phyloP scores from a whole-genome alignment of 2,888 invertebrate genomes.

The Trachelus stipa region DNA sequence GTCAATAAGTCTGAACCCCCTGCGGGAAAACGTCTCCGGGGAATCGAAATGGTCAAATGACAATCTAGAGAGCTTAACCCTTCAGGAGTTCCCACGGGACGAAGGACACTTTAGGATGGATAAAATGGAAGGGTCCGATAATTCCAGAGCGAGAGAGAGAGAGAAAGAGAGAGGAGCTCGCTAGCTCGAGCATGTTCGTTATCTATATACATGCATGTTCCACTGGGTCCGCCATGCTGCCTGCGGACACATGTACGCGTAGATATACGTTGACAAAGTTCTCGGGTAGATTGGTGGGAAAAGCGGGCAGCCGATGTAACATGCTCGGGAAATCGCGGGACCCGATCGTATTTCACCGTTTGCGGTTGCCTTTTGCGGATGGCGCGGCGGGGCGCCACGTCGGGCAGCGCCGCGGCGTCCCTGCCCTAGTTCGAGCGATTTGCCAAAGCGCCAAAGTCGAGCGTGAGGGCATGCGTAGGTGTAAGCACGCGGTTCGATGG shows the following conservation, averaged over 20 bases:
- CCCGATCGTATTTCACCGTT: too few relatives aligned
- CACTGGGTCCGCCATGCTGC: background rate
- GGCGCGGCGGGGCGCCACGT: too few relatives aligned
- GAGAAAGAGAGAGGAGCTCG: too few relatives aligned
- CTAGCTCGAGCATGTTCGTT: background rate
- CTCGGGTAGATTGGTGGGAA: too few relatives aligned
- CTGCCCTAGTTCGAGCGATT: too few relatives aligned
- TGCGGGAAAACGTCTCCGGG: background rate
- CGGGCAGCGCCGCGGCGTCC: too few relatives aligned
- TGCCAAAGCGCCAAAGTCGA: too few relatives aligned
- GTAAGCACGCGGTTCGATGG: constrained; percentile 27
- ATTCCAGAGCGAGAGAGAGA: background rate
- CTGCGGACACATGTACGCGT: background rate
- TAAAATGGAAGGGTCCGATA: background rate
- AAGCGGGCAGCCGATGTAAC: too few relatives aligned
- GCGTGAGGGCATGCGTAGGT: constrained; percentile 23
- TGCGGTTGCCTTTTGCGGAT: too few relatives aligned
- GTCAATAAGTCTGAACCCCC: constrained; percentile 40
- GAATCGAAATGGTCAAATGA: constrained; percentile 13
- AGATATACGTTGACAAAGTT: too few relatives aligned
- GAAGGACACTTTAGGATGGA: background rate
- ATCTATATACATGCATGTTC: background rate
- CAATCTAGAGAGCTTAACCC: constrained; percentile 4
- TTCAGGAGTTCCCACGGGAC: background rate
- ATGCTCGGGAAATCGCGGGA: too few relatives aligned